Evolutionary conservation across 2,888 invertebrate genomes (phyloP), one percentile per base, ranked within the genome.

Genomic region (Holacanthella duospinosa): DNA sequence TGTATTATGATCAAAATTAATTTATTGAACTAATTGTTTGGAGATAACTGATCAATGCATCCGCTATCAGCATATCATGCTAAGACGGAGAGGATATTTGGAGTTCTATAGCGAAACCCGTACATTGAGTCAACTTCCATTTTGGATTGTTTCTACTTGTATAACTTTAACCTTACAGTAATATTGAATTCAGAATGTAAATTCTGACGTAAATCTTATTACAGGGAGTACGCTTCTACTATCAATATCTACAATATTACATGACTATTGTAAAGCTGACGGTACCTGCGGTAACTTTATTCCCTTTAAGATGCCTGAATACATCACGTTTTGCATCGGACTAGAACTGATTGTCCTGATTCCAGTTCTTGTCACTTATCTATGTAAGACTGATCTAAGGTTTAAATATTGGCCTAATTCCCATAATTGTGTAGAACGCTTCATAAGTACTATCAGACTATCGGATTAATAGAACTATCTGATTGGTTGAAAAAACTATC

Each of bases 21-120:
- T 53, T 29, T 56, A 12, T 25, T 56, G 3, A 55, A 29, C 55
- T 59, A 61, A 44, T 54, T 65, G 61, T 63, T 70, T 76, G 25
- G 71, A 84, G 84, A 70, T 83, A 27, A 76, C 83, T 63, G 83
- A 86, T 76, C 81, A 83, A 74, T 75, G 83, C 58, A 77, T 83
- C 0, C 83, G 83, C 74, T 76, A 76, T 36, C 81, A 79, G 71
- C 86, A 86, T 73, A 82, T 84, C 65, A 77, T 79, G 66, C 75
- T 85, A 48, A 79, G 85, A 63, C 78, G 85, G 66, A 81, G 82
- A 73, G 86, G 86, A 1, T 86, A 86, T 73, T 79, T 86, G 64
- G 85, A 86, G 60, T 86, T 86, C 74, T 83, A 85, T 75, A 82
- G 84, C 64, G 80, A 82, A 9, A 84, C 82, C 0, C 80, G 81